Evolutionary conservation across 1,140 invertebrate species (phyloP), one percentile per base, ranked within the genome.

Genomic region (Drosophila ohnishii): DNA sequence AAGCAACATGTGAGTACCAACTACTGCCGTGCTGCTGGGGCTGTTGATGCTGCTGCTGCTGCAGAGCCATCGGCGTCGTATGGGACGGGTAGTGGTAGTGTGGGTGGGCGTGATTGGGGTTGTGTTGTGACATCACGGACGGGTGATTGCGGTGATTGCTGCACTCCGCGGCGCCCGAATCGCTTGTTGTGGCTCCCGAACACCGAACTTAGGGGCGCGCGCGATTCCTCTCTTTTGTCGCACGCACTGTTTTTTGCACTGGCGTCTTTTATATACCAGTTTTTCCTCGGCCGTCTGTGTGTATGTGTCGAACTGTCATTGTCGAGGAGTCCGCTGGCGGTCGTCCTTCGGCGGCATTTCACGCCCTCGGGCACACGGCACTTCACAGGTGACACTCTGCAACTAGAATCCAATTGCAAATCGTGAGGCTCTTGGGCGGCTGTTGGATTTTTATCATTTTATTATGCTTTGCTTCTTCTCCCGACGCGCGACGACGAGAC

Each of bases 1-100:
- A 87, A 87, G 84, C 84, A 87, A 87, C 84, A 87, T 87, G 83
- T 87, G 83, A 88, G 80, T 87, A 87, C 83, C 83, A 87, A 83
- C 61, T 80, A 70, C 55, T 84, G 77, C 77, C 78, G 59, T 87
- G 83, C 75, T 87, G 84, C 75, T 82, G 71, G 60, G 80, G 80
- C 35, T 73, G 72, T 0, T 75, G 80, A 0, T 75, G 80, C 3
- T 73, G 79, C 1, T 58, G 80, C 10, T 79, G 80, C 0, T 75
- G 73, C 34, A 59, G 44, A 40, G 63, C 35, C 19, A 66, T 39
- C 34, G 75, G 64, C 30, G 47, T 35, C 56, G 77, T 5, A 51
- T 78, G 69, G 14, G 72, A 62, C 37, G 83, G 66, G 40, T 86
- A 60, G 35, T 86, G 82, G 51, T 86, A 85, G 63, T 85, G 81